Evolutionary conservation across 2,888 invertebrate species (phyloP).

Genomic region (Argyresthia albistria): DNA sequence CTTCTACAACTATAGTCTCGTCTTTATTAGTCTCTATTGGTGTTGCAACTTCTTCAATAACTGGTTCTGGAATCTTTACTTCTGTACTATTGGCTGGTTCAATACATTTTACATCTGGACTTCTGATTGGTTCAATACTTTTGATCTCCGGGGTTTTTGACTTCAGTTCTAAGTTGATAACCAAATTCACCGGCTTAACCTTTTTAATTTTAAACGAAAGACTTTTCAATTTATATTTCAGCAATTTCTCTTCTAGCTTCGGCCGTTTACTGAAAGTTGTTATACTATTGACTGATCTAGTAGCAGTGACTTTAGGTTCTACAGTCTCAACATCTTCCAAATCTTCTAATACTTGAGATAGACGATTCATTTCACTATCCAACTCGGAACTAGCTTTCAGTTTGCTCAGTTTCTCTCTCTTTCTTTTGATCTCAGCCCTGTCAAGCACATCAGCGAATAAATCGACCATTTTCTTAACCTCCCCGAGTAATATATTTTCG

Average conservation of each 20-base stretch:
- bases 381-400: constrained; percentile 44
- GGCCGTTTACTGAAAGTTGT: constrained; percentile 21
- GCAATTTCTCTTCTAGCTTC: constrained; percentile 18
- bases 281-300: constrained; percentile 20
- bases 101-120: neutral
- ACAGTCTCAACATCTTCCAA: constrained; percentile 37
- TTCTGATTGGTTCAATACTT: constrained; percentile 13
- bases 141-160: constrained; percentile 7
- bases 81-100: constrained; percentile 8
- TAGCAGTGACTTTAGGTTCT: constrained; percentile 21
- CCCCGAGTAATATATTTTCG: constrained; percentile 59
- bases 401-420: constrained; percentile 31
- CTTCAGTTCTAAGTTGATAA: constrained; percentile 29
- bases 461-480: constrained; percentile 53
- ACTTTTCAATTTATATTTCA: constrained; percentile 31
- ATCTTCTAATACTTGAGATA: constrained; percentile 57
- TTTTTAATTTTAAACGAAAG: constrained; percentile 52
- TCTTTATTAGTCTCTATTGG: constrained; percentile 35
- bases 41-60: constrained; percentile 14
- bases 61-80: constrained; percentile 4
- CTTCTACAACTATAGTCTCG: constrained; percentile 18
- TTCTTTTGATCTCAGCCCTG: constrained; percentile 34
- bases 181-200: constrained; percentile 41
- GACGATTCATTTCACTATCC: constrained; percentile 57
- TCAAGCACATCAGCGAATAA: constrained; percentile 35